phyloP scores from a whole-genome alignment of 37 sponge, comb jelly and placozoan genomes.

The Corticium candelabrum region DNA sequence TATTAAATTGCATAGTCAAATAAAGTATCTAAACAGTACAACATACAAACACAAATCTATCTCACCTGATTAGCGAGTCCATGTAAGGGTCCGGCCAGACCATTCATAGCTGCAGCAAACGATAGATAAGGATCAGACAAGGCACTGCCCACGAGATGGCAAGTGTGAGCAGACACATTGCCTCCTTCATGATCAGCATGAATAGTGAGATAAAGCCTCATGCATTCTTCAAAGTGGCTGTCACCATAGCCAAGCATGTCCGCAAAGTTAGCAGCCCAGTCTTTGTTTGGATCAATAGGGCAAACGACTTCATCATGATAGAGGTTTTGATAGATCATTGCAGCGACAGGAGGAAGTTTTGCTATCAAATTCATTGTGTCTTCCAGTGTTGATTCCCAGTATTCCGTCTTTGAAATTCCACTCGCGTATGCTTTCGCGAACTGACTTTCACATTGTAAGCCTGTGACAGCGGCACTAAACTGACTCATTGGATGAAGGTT shows the following conservation, averaged over 20 bases:
- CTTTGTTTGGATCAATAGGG: constrained; percentile 63
- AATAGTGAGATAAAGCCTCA: constrained; percentile 95
- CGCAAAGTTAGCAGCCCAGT: constrained; percentile 96
- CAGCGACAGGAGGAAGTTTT: constrained; percentile 87
- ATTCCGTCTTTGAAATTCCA: constrained; percentile 79
- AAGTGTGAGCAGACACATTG: constrained; percentile 93
- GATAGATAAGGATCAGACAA: constrained; percentile 97
- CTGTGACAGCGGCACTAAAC: constrained; percentile 88
- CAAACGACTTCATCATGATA: constrained; percentile 79
- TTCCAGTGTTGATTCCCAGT: constrained; percentile 89
- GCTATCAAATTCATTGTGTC: constrained; percentile 97
- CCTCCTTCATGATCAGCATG: constrained; percentile 98
- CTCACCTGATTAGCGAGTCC: constrained; percentile 79
- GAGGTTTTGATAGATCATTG: constrained; percentile 74
- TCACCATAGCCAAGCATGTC: constrained; percentile 74
- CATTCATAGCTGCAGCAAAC: constrained; percentile 94
- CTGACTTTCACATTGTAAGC: constrained; percentile 92
- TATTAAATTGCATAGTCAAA: too few relatives aligned
- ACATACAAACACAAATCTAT: not conserved
- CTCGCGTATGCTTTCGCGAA: constrained; percentile 91
- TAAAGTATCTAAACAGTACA: too few relatives aligned
- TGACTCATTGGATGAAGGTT: constrained; percentile 97
- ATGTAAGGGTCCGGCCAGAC: constrained; percentile 95
- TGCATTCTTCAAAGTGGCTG: constrained; percentile 51
- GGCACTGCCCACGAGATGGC: constrained; percentile 87